These are phyloP conservation scores for Aelia acuminata DNA, from an alignment of 2,888 invertebrate species.

Conservation along the genomic window DNA sequence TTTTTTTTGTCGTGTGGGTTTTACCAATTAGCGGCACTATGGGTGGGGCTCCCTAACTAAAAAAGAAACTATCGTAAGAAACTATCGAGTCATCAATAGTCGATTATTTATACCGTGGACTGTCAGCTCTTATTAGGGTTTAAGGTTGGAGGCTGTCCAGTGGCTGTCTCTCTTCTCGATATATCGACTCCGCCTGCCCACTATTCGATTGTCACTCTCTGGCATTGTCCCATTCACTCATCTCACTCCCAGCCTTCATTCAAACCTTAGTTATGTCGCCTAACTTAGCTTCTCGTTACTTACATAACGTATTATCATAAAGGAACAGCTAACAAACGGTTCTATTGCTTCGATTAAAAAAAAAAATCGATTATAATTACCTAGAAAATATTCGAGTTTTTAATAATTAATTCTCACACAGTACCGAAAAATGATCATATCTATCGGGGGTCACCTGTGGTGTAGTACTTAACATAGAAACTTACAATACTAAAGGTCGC, in stretches of 20 bases:
- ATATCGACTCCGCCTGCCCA: neutral
- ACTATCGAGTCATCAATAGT: constrained; percentile 55
- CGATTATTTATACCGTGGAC: constrained; percentile 50
- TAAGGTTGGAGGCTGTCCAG: constrained; percentile 33
- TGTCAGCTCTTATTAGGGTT: constrained; percentile 56
- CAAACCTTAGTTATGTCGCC: neutral
- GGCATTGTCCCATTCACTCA: constrained; percentile 2
- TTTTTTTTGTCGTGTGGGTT: constrained; percentile 55
- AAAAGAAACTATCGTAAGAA: constrained; percentile 49
- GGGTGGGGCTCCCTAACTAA: constrained; percentile 40
- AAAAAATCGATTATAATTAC: too few species aligned
- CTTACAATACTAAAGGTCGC: too few species aligned
- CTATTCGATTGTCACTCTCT: constrained; percentile 28
- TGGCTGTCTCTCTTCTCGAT: constrained; percentile 28
- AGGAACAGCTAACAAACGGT: neutral
- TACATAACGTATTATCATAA: neutral
- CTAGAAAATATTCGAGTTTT: too few species aligned
- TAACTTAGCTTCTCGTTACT: neutral
- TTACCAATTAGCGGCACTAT: constrained; percentile 58
- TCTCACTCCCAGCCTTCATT: neutral
- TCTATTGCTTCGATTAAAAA: neutral
- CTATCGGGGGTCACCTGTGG: too few species aligned
- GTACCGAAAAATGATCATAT: too few species aligned
- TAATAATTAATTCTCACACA: too few species aligned
- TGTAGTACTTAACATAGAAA: too few species aligned